A percentile compares a stretch with the other conserved stretches of the same genome.
Evolutionary conservation across 2,888 invertebrate genomes (phyloP).

Genomic region (Calameuta idolon): DNA sequence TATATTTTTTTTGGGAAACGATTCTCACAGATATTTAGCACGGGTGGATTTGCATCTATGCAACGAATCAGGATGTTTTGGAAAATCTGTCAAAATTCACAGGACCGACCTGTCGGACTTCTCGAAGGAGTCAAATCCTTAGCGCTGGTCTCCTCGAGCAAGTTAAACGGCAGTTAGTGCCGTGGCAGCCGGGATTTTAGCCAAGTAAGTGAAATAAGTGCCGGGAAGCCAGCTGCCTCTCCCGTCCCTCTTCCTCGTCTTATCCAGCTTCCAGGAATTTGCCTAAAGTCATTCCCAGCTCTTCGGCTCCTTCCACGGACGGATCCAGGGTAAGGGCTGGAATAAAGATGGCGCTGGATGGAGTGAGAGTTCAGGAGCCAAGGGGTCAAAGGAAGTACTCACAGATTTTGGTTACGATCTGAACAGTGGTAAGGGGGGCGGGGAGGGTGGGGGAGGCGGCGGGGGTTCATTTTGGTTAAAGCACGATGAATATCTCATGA

Average conservation of each 20-base stretch:
- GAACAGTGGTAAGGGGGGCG: neutral
- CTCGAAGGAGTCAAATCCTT: neutral
- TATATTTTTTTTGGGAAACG: neutral
- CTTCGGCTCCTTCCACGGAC: neutral
- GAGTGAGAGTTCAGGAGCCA: neutral
- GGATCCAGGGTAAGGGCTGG: neutral
- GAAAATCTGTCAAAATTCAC: neutral
- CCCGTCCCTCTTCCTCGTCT: neutral
- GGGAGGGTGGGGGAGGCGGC: neutral
- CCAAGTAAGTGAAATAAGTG: slow-evolving; percentile 2
- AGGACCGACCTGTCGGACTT: neutral
- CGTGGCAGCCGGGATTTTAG: slow-evolving; percentile 7
- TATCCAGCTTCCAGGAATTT: neutral
- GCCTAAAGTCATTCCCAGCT: neutral
- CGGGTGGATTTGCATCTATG: neutral
- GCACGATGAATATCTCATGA: slow-evolving; percentile 7
- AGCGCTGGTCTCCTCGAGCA: neutral
- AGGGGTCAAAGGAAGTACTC: neutral
- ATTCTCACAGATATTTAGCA: no score
- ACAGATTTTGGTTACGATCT: neutral
- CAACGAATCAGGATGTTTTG: neutral
- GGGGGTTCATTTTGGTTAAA: neutral
- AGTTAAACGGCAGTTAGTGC: neutral
- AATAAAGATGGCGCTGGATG: neutral
- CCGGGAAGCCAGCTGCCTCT: neutral